Conservation (phyloP, 2,797 vertebrate species). For the Sebastes flavidus region DNA sequence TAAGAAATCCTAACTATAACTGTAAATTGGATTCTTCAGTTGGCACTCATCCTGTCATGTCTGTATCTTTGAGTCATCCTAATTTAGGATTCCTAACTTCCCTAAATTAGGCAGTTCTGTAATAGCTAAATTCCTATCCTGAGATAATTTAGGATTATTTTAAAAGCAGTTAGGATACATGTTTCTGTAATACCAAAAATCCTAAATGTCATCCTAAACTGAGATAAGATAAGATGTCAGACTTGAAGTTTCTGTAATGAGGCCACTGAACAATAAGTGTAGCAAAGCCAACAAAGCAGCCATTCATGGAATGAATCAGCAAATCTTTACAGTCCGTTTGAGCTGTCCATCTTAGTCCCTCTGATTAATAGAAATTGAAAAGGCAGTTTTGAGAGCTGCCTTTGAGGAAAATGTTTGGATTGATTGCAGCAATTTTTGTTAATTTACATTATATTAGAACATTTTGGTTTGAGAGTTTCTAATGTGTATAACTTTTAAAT, state of each 20-base stretch:
- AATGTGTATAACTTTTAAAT: not conserved
- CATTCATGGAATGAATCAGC: not conserved
- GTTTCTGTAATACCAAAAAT: not conserved
- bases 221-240: not conserved
- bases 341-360: not conserved
- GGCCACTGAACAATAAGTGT: not conserved
- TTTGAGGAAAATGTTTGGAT: constrained; percentile 18
- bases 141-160: not conserved
- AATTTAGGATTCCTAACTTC: too few species aligned
- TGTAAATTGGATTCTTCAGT: not conserved
- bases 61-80: not conserved
- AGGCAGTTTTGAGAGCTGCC: not conserved
- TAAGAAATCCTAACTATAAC: not conserved
- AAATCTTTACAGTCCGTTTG: not conserved
- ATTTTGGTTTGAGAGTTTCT: not conserved
- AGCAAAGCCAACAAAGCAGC: not conserved
- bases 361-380: not conserved
- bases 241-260: not conserved
- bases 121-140: not conserved
- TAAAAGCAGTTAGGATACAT: not conserved
- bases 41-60: not conserved
- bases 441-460: not conserved
- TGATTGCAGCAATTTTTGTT: not conserved
- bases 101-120: not conserved
- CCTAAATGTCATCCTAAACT: not conserved